Conservation (phyloP, 2,113 vertebrate species). For the Heterochromis multidens region DNA sequence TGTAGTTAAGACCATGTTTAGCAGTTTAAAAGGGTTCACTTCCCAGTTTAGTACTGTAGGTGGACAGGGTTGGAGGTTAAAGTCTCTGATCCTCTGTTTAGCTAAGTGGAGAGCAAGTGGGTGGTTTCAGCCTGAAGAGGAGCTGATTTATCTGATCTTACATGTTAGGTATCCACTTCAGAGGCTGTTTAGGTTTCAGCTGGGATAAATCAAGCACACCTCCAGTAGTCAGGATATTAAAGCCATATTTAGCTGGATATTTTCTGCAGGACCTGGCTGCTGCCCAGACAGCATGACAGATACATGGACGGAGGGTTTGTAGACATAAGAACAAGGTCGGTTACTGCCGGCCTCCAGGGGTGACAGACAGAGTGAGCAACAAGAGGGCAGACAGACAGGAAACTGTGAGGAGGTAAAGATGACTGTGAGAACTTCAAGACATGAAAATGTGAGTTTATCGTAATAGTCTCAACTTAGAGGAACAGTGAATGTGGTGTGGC, state of each 20-base stretch:
- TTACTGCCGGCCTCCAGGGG: not conserved
- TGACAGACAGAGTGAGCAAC: accelerated
- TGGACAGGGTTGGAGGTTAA: not conserved
- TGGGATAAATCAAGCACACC: constrained; percentile 47
- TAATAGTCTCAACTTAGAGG: not conserved
- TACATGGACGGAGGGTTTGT: not conserved
- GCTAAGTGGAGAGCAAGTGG: not conserved
- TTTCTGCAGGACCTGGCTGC: constrained; percentile 18
- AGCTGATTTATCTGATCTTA: constrained; percentile 3
- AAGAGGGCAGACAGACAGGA: accelerated
- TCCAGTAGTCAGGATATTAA: constrained; percentile 43
- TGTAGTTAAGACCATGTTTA: not conserved
- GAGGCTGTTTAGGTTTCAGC: constrained; percentile 39
- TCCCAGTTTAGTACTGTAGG: not conserved
- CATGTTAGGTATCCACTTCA: constrained; percentile 26
- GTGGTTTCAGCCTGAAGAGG: not conserved
- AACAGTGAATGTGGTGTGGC: too few species aligned
- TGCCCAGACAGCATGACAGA: constrained; percentile 5
- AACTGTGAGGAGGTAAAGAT: not conserved
- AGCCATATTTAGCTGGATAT: constrained; percentile 47
- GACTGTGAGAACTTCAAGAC: not conserved
- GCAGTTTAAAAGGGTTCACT: not conserved
- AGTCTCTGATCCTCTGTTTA: not conserved
- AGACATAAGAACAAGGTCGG: constrained; percentile 14
- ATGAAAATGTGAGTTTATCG: not conserved